Evolutionary conservation across 1,140 invertebrate species (phyloP).

Genomic region (Chlorops oryzae): DNA sequence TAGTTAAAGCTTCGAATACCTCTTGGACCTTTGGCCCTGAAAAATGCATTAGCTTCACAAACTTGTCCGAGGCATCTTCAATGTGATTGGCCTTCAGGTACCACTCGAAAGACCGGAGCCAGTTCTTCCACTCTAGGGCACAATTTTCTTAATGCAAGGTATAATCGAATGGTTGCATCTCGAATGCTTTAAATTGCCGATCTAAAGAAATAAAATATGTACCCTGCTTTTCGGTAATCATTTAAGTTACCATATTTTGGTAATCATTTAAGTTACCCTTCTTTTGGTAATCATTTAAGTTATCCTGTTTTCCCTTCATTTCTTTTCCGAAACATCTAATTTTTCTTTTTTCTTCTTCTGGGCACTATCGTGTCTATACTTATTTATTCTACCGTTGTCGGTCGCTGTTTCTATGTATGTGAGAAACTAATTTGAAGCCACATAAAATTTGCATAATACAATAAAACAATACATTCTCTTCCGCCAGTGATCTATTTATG

Average conservation of each 20-base stretch:
- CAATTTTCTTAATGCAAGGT: not conserved
- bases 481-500: no score
- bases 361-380: not conserved
- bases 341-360: not conserved
- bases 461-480: no score
- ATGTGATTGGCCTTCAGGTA: not conserved
- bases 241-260: not conserved
- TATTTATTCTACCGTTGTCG: no score
- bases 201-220: not conserved
- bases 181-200: not conserved
- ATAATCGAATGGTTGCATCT: not conserved
- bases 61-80: not conserved
- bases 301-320: no score
- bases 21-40: constrained; percentile 2
- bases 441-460: no score
- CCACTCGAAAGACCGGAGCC: constrained; percentile 1
- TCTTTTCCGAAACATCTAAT: not conserved
- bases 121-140: not conserved
- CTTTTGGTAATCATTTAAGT: no score
- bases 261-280: not conserved
- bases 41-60: not conserved
- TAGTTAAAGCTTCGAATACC: not conserved
- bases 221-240: not conserved
- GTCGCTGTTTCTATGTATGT: no score
- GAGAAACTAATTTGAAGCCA: no score